Evolutionary conservation across 1,140 invertebrate genomes (phyloP), one percentile per base, ranked within the genome.

Genomic region (Procambarus virginalis): DNA sequence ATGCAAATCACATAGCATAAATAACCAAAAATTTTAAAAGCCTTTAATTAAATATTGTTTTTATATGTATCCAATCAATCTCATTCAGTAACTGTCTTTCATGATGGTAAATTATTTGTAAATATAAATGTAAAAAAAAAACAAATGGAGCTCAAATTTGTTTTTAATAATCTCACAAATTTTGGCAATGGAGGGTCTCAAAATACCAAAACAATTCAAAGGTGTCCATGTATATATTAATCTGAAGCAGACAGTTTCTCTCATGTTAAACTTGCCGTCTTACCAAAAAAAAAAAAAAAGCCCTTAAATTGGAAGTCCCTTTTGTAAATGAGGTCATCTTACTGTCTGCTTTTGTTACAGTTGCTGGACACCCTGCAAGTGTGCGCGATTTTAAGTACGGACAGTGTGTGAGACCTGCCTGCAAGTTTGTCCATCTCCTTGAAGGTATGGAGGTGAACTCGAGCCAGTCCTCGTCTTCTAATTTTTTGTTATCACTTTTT

Each of bases 291-390:
- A 70, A 22, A 70, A 70, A 22, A 22, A 6, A 70, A 9, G 68
- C 2, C 68, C 68, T 70, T 34, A 70, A n/a, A n/a, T 34, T 70
- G 68, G 68, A 70, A n/a, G 68, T 70, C 3, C 9, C 68, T 22
- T 22, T 70, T 70, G 58, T 58, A 58, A 48, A 82, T 82, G 80
- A 82, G 80, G 55, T 64, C 73, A 58, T 84, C 93, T 89, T 83
- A 83, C 45, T 68, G 73, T 55, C 48, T 80, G 95, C 94, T 95
- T 83, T 92, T 90, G 89, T 97, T 97, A 94, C 96, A 99, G 98
- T 98, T 98, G 97, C 98, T 98, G 98, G 98, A 98, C 98, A 99
- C 97, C 97, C 98, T 98, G 97, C 98, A 96, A 97, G 97, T 98
- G 96, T 99, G 97, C 97, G 94, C 93, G 98, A 98, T 98, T 99